phyloP scores from a whole-genome alignment of 2,888 invertebrate genomes.

The Diaphora mendica region DNA sequence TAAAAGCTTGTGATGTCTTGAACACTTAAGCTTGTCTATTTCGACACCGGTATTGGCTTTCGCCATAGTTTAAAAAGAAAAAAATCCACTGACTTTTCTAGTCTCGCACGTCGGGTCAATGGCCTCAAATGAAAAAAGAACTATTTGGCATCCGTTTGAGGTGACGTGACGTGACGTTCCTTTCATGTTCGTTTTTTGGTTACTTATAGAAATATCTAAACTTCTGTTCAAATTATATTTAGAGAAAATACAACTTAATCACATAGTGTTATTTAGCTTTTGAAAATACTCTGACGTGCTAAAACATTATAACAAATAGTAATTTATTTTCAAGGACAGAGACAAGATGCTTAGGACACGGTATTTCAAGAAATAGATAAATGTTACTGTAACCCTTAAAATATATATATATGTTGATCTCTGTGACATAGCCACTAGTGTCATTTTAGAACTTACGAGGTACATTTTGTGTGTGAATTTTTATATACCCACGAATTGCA shows the following conservation, averaged over 20 bases:
- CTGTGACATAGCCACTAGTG: too few relatives aligned
- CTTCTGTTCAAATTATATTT: neutral
- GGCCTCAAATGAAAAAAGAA: conserved; percentile 61
- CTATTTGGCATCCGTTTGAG: conserved; percentile 64
- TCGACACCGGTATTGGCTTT: conserved; percentile 44
- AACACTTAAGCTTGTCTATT: conserved; percentile 45
- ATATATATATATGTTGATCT: too few relatives aligned
- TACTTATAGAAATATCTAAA: conserved; percentile 17
- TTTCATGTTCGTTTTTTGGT: conserved; percentile 59
- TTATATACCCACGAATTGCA: too few relatives aligned
- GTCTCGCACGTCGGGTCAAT: conserved; percentile 54
- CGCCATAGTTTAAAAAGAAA: conserved; percentile 50
- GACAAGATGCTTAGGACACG: too few relatives aligned
- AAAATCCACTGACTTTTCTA: conserved; percentile 57
- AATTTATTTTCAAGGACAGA: neutral
- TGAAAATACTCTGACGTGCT: too few relatives aligned
- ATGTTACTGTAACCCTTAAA: too few relatives aligned
- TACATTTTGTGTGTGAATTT: too few relatives aligned
- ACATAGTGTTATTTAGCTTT: neutral
- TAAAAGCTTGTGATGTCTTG: conserved; percentile 21
- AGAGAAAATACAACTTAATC: neutral
- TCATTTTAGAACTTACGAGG: too few relatives aligned
- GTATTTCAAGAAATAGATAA: too few relatives aligned
- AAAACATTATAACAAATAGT: too few relatives aligned
- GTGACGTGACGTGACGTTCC: conserved; percentile 56